Percentiles rank a stretch among this genome's conserved stretches.
phyloP scores from a whole-genome alignment of 2,797 vertebrate species.

The Amniataba percoides region DNA sequence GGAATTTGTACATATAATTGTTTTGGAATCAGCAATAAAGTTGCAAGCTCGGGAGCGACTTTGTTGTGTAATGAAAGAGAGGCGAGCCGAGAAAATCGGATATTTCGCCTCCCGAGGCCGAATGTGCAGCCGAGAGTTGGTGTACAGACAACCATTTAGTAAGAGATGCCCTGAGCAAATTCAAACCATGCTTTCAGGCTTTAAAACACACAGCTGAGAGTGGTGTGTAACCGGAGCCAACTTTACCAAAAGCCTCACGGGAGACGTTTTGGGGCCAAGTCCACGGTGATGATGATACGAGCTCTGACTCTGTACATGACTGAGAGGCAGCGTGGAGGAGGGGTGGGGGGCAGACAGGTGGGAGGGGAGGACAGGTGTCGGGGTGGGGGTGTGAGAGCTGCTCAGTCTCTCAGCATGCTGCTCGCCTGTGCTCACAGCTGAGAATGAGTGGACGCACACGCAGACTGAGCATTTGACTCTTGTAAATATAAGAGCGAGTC shows the following conservation, averaged over 20 bases:
- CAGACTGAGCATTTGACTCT: slow-evolving; percentile 14
- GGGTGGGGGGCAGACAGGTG: slow-evolving; percentile 44
- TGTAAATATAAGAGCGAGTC: slow-evolving; percentile 17
- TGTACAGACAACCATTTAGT: not conserved
- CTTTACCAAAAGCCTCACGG: slow-evolving; percentile 52
- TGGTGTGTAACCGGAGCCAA: slow-evolving; percentile 54
- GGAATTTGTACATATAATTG: not conserved
- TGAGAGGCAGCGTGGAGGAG: slow-evolving; percentile 2
- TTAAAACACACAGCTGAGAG: slow-evolving; percentile 47
- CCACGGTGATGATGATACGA: slow-evolving; percentile 54
- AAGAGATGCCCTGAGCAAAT: slow-evolving; percentile 23
- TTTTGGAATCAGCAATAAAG: not conserved
- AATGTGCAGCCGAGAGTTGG: slow-evolving; percentile 14
- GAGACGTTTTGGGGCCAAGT: slow-evolving; percentile 67
- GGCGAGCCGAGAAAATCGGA: not conserved
- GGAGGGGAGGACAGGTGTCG: slow-evolving; percentile 62
- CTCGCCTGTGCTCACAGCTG: slow-evolving; percentile 68
- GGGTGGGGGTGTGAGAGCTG: slow-evolving; percentile 30
- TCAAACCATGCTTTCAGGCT: slow-evolving; percentile 31
- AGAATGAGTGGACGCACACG: slow-evolving; percentile 57
- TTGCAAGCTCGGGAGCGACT: not conserved
- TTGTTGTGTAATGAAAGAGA: slow-evolving; percentile 12
- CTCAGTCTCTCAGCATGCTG: slow-evolving; percentile 43
- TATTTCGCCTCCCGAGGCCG: not conserved
- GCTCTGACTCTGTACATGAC: slow-evolving; percentile 40